These are phyloP conservation scores for Orientallactaga bullata DNA, from an alignment of 2,113 vertebrate species.

Conservation along the genomic window DNA sequence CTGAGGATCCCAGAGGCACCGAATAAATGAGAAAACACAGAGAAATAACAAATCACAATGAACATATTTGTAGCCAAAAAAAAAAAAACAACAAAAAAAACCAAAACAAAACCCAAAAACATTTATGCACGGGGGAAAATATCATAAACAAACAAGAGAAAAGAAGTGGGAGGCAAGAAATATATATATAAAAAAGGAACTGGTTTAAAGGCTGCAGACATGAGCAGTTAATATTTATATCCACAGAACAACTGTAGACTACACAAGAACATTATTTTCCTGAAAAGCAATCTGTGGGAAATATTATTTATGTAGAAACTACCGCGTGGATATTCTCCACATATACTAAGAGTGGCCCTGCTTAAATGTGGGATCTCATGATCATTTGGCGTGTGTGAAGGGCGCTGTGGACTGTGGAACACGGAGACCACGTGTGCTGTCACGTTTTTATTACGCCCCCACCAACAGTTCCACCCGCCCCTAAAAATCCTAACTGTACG, in stretches of 20 bases:
- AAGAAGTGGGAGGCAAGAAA: background rate
- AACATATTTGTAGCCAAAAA: too few relatives aligned
- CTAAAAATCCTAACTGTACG: too few relatives aligned
- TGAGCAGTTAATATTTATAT: background rate
- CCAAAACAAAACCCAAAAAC: slow-evolving; percentile 7
- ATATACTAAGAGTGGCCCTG: accelerated
- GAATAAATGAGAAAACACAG: slow-evolving; percentile 37
- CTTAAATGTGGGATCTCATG: background rate
- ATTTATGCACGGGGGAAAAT: background rate
- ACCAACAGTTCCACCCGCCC: too few relatives aligned
- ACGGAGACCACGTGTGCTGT: too few relatives aligned
- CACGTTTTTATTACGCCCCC: too few relatives aligned
- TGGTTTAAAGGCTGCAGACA: background rate
- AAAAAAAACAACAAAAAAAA: too few relatives aligned
- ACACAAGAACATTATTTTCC: background rate
- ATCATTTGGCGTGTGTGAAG: background rate
- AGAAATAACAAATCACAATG: background rate
- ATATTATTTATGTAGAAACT: background rate
- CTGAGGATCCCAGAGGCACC: background rate
- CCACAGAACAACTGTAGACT: accelerated
- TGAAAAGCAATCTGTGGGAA: background rate
- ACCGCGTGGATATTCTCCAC: background rate
- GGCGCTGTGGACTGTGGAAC: accelerated
- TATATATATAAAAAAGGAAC: background rate
- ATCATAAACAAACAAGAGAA: background rate